These are phyloP conservation scores for Drosophila meridiana DNA, from an alignment of 2,888 invertebrate species.

Conservation along the genomic window DNA sequence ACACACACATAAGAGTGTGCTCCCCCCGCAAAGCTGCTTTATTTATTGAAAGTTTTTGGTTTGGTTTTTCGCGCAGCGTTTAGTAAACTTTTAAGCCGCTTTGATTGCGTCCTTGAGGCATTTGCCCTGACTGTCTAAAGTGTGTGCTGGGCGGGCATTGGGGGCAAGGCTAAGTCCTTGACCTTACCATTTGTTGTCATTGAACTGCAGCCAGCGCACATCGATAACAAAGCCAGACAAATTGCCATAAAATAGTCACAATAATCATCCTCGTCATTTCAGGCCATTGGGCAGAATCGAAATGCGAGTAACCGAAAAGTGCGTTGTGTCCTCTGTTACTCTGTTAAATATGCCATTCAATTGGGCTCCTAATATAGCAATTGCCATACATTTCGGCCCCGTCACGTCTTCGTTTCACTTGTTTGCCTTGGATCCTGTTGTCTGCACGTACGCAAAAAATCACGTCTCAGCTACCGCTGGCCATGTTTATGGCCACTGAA, in stretches of 20 bases:
- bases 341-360: constrained; percentile 45
- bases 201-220: constrained; percentile 45
- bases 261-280: constrained; percentile 63
- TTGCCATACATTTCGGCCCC: constrained; percentile 42
- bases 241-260: constrained; percentile 65
- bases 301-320: constrained; percentile 39
- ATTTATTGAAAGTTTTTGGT: constrained; percentile 60
- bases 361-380: constrained; percentile 61
- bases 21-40: constrained; percentile 8
- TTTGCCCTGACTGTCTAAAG: constrained; percentile 9
- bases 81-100: constrained; percentile 62
- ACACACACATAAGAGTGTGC: background rate
- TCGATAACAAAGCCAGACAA: constrained; percentile 60
- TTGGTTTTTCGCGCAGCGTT: constrained; percentile 35
- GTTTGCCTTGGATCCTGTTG: constrained; percentile 42
- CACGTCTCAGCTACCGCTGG: constrained; percentile 52
- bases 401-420: constrained; percentile 56
- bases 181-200: constrained; percentile 49
- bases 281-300: constrained; percentile 59
- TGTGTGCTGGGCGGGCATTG: background rate
- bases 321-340: constrained; percentile 17
- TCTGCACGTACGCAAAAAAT: constrained; percentile 46
- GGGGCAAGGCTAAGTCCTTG: constrained; percentile 55
- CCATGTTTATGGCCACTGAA: constrained; percentile 55
- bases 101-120: constrained; percentile 62